Evolutionary conservation across 2,888 invertebrate species (phyloP).

Genomic region (Drosophila heteroneura): DNA sequence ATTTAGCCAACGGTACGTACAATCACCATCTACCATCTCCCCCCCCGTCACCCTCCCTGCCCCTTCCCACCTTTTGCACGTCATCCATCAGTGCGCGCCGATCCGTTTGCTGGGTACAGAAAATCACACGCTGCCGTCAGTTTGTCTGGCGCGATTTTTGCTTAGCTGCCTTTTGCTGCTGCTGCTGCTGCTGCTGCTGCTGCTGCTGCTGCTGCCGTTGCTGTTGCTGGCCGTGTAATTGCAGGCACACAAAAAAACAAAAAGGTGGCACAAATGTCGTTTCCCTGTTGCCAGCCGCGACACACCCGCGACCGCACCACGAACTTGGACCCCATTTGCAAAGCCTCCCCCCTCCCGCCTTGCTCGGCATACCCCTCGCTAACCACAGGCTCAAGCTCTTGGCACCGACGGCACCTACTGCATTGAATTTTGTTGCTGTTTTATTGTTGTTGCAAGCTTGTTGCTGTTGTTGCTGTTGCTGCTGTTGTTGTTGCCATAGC

Average conservation of each 20-base stretch:
- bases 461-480: conserved; percentile 19
- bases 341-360: neutral
- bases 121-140: conserved; percentile 79
- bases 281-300: conserved; percentile 47
- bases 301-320: conserved; percentile 27
- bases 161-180: conserved; percentile 46
- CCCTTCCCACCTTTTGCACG: neutral
- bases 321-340: conserved; percentile 19
- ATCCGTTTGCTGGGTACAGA: conserved; percentile 50
- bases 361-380: conserved; percentile 3
- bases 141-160: conserved; percentile 77
- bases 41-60: too few species aligned
- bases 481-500: conserved; percentile 21
- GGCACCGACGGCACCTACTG: conserved; percentile 61
- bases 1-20: conserved; percentile 10
- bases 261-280: conserved; percentile 78
- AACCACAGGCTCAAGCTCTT: conserved; percentile 44
- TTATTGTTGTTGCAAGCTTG: conserved; percentile 17
- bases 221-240: conserved; percentile 69
- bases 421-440: conserved; percentile 36
- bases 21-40: neutral
- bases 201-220: conserved; percentile 15
- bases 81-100: conserved; percentile 10
- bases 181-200: conserved; percentile 28
- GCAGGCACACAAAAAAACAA: conserved; percentile 57